These are phyloP conservation scores for Lypha dubia DNA, from an alignment of 2,888 invertebrate species.

Conservation along the genomic window DNA sequence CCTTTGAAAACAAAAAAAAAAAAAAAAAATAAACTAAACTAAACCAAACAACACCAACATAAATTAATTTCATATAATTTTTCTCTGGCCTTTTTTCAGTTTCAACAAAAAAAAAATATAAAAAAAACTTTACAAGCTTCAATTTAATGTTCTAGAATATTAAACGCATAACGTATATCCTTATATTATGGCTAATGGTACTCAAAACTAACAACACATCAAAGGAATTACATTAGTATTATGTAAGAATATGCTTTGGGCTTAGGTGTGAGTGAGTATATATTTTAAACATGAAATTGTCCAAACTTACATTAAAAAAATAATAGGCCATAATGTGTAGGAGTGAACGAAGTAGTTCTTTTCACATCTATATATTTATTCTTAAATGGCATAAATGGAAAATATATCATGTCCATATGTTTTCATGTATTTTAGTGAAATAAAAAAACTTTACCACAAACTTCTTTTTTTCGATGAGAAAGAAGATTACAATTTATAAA, in stretches of 20 bases:
- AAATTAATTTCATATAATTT: slow-evolving; percentile 5
- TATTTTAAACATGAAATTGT: not conserved
- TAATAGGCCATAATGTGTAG: not conserved
- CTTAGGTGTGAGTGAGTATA: not conserved
- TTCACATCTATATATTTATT: not conserved
- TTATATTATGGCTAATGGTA: slow-evolving; percentile 46
- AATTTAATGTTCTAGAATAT: slow-evolving; percentile 1
- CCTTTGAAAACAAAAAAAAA: not conserved
- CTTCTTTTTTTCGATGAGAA: too few relatives aligned
- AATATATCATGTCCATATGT: slow-evolving; percentile 1
- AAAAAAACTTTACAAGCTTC: not conserved
- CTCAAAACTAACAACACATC: slow-evolving; percentile 51
- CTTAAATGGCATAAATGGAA: slow-evolving; percentile 2
- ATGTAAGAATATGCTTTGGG: not conserved
- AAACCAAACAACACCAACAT: not conserved
- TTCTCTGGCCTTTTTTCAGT: not conserved
- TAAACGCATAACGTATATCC: slow-evolving; percentile 43
- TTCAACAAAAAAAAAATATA: not conserved
- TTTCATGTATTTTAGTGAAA: slow-evolving; percentile 17
- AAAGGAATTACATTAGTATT: slow-evolving; percentile 7
- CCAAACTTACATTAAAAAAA: not conserved
- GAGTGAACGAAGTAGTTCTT: not conserved
- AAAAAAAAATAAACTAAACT: not conserved
- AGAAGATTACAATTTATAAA: too few relatives aligned
- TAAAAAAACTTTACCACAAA: too few relatives aligned